phyloP scores from a whole-genome alignment of 2,888 invertebrate species.

The Nesidiocoris tenuis region DNA sequence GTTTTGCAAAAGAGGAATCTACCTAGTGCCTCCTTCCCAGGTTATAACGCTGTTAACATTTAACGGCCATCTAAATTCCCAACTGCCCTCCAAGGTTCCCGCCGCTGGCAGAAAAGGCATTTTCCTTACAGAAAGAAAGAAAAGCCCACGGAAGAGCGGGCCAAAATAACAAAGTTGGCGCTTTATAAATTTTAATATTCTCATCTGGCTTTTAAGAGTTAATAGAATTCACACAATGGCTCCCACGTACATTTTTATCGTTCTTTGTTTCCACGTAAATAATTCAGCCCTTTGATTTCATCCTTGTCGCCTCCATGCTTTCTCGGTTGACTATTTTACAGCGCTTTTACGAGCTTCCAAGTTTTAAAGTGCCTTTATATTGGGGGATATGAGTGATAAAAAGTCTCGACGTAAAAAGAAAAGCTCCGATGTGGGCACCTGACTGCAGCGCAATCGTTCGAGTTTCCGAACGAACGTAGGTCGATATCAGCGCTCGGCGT shows the following conservation, averaged over 20 bases:
- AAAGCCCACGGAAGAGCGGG: neutral
- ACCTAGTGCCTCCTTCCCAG: constrained; percentile 10
- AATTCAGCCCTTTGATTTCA: constrained; percentile 30
- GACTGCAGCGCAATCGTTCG: neutral
- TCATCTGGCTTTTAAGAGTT: constrained; percentile 31
- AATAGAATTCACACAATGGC: constrained; percentile 37
- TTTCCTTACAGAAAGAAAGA: neutral
- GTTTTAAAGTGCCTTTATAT: constrained; percentile 28
- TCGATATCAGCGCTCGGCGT: constrained; percentile 3
- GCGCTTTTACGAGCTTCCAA: constrained; percentile 35
- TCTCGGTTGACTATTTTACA: constrained; percentile 24
- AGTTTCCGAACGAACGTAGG: neutral
- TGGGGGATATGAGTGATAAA: constrained; percentile 33
- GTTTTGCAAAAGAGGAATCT: constrained; percentile 17
- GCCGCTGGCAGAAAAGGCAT: neutral
- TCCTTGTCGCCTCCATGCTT: neutral
- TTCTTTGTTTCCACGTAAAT: constrained; percentile 24
- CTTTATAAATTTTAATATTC: constrained; percentile 40
- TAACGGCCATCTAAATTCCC: constrained; percentile 40
- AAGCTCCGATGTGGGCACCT: constrained; percentile 13
- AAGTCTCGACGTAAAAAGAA: constrained; percentile 11
- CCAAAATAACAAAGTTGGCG: constrained; percentile 32
- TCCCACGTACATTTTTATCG: constrained; percentile 8
- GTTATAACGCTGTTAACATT: constrained; percentile 36
- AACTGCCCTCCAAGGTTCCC: constrained; percentile 35